Percentiles rank a stretch among this genome's conserved stretches.
These are phyloP conservation scores for Acanthurus tractus DNA, from an alignment of 2,797 vertebrate species.

Conservation along the genomic window DNA sequence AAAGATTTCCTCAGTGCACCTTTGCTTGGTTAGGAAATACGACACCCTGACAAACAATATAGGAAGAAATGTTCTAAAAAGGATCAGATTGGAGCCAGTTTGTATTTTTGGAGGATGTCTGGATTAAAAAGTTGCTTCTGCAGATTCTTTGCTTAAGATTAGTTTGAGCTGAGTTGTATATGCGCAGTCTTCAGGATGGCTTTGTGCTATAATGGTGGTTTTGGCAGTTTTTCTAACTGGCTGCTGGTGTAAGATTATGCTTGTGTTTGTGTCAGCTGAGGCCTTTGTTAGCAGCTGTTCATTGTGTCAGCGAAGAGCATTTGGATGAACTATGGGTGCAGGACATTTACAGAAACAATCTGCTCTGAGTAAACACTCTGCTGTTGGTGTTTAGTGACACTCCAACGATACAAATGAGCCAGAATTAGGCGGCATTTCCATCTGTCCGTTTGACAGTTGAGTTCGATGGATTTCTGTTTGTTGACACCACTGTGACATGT, in stretches of 20 bases:
- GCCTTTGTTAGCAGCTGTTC: constrained; percentile 59
- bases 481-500: not conserved
- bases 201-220: constrained; percentile 23
- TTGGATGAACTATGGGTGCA: constrained; percentile 31
- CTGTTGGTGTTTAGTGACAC: constrained; percentile 38
- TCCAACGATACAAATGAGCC: constrained; percentile 50
- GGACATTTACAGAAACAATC: constrained; percentile 57
- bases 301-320: constrained; percentile 45
- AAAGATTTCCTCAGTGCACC: not conserved
- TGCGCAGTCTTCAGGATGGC: constrained; percentile 6
- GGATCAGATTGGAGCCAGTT: not conserved
- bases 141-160: not conserved
- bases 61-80: not conserved
- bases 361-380: constrained; percentile 50
- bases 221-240: constrained; percentile 19
- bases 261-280: constrained; percentile 33
- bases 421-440: constrained; percentile 26
- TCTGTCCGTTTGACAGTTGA: constrained; percentile 28
- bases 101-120: not conserved
- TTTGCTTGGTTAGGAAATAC: not conserved
- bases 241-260: constrained; percentile 21
- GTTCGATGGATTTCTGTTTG: constrained; percentile 24
- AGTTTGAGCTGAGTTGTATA: constrained; percentile 1
- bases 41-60: not conserved
- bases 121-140: constrained; percentile 3